A percentile compares a stretch with the other conserved stretches of the same genome.
Evolutionary conservation across 2,113 vertebrate species (phyloP).

Genomic region (Lepisosteus osseus): DNA sequence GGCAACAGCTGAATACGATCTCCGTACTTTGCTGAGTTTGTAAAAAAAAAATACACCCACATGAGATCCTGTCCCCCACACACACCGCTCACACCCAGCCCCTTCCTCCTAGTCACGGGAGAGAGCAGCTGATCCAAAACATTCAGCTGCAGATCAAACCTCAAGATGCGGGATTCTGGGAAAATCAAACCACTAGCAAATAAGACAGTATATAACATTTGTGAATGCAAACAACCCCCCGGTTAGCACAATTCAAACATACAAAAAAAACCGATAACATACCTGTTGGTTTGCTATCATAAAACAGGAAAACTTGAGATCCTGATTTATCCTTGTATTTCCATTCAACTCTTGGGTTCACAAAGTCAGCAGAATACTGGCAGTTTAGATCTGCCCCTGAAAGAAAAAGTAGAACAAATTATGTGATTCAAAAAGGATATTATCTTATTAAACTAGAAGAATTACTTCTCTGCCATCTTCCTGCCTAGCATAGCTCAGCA

Average conservation of each 20-base stretch:
- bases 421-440: not conserved
- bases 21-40: constrained; percentile 41
- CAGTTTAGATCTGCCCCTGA: constrained; percentile 58
- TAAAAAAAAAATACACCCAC: too few relatives aligned
- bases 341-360: constrained; percentile 60
- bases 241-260: not conserved
- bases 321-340: constrained; percentile 50
- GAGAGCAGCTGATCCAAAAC: too few relatives aligned
- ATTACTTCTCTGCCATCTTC: not conserved
- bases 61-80: too few relatives aligned
- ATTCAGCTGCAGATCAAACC: too few relatives aligned
- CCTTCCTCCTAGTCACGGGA: too few relatives aligned
- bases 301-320: constrained; percentile 51
- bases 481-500: too few relatives aligned
- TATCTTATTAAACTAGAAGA: not conserved
- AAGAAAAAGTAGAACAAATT: constrained; percentile 4
- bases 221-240: not conserved
- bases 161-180: not conserved
- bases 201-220: not conserved
- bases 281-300: constrained; percentile 47
- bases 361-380: constrained; percentile 52
- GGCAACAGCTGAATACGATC: constrained; percentile 24
- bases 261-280: constrained; percentile 10
- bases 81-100: too few relatives aligned
- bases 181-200: not conserved